Conservation (phyloP, 2,113 vertebrate genomes). For the Tupaia tana region DNA sequence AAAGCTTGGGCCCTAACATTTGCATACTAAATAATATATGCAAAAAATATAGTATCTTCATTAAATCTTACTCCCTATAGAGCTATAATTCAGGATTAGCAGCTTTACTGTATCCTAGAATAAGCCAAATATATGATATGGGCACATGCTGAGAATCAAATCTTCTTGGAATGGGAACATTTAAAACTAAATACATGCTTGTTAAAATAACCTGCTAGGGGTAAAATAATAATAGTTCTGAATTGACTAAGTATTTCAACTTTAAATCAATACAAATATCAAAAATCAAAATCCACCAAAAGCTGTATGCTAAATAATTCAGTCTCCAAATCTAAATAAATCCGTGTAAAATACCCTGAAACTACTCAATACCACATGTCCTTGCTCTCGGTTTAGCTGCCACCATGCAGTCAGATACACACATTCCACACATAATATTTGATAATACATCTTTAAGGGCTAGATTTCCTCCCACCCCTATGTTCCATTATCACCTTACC, state of each 20-base stretch:
- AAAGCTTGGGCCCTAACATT: slow-evolving; percentile 41
- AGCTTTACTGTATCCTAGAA: slow-evolving; percentile 28
- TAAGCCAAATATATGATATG: not conserved
- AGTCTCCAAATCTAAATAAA: slow-evolving; percentile 51
- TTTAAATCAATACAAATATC: slow-evolving; percentile 51
- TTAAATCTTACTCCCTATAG: slow-evolving; percentile 32
- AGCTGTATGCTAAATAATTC: slow-evolving; percentile 37
- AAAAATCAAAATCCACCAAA: slow-evolving; percentile 50
- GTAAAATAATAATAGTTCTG: slow-evolving; percentile 11
- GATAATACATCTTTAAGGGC: not conserved
- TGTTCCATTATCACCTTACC: slow-evolving; percentile 88
- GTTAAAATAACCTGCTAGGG: not conserved
- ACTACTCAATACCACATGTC: slow-evolving; percentile 7
- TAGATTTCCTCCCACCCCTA: slow-evolving; percentile 1
- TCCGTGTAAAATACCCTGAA: not conserved
- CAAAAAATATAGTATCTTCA: slow-evolving; percentile 45
- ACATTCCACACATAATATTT: slow-evolving; percentile 29
- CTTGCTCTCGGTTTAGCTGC: slow-evolving; percentile 38
- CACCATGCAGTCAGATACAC: slow-evolving; percentile 49
- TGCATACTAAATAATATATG: not conserved
- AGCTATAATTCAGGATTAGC: slow-evolving; percentile 24
- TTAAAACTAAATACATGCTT: not conserved
- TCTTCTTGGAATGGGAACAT: slow-evolving; percentile 1
- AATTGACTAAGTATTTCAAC: slow-evolving; percentile 36
- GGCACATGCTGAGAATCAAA: not conserved